A percentile compares a stretch with the other conserved stretches of the same genome.
phyloP scores from a whole-genome alignment of 2,113 vertebrate genomes.

The Parotia lawesii region DNA sequence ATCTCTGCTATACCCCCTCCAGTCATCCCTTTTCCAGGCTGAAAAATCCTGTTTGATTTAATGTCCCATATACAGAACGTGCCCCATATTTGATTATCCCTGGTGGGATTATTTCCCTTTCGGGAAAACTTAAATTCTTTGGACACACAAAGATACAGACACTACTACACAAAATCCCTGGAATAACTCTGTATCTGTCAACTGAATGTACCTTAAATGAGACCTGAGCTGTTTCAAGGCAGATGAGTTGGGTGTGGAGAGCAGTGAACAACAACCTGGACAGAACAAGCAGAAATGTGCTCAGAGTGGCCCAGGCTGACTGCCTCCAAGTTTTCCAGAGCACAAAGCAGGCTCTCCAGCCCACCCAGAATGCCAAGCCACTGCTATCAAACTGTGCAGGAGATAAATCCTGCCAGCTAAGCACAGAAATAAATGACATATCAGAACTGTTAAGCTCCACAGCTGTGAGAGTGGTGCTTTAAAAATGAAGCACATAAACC shows the following conservation, averaged over 20 bases:
- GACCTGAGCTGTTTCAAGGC: background rate
- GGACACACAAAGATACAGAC: background rate
- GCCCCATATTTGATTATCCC: background rate
- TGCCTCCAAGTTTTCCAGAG: background rate
- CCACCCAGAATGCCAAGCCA: background rate
- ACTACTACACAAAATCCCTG: background rate
- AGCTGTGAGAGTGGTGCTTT: background rate
- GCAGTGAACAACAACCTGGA: background rate
- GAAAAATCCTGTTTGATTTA: background rate
- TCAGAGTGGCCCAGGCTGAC: background rate
- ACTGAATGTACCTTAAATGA: background rate
- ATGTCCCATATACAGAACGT: background rate
- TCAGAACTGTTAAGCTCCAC: background rate
- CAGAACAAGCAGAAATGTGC: background rate
- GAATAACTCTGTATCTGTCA: background rate
- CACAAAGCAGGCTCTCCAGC: background rate
- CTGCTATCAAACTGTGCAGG: background rate
- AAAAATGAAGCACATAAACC: constrained; percentile 14
- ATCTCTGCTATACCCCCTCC: background rate
- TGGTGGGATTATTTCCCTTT: background rate
- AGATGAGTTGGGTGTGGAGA: background rate
- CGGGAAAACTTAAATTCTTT: background rate
- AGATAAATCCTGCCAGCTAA: constrained; percentile 26
- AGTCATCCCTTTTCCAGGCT: background rate
- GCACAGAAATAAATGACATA: background rate